Evolutionary conservation across 2,888 invertebrate species (phyloP).

Genomic region (Liposcelis brunnea): DNA sequence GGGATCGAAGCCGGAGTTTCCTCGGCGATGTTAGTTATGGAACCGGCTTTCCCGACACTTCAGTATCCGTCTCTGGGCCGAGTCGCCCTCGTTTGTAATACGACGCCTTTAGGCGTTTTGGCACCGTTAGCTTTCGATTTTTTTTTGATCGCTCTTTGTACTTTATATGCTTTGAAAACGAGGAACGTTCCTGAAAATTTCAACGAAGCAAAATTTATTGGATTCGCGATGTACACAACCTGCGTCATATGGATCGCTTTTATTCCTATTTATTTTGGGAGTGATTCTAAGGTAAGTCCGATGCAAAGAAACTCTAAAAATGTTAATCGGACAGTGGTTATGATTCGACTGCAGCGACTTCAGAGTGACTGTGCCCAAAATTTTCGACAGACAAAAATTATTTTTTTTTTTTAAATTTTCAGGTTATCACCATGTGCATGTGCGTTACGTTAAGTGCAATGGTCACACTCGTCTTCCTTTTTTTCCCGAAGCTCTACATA

Average conservation of each 20-base stretch:
- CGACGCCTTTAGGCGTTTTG: constrained; percentile 37
- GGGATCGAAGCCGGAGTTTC: constrained; percentile 48
- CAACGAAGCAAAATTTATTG: constrained; percentile 57
- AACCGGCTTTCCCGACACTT: constrained; percentile 38
- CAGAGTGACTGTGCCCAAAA: too few relatives aligned
- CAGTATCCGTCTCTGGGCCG: constrained; percentile 33
- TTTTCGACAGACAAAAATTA: too few relatives aligned
- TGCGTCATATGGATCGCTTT: constrained; percentile 65
- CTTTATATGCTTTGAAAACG: constrained; percentile 58
- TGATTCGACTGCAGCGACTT: too few relatives aligned
- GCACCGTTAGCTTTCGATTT: constrained; percentile 53
- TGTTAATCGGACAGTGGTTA: too few relatives aligned
- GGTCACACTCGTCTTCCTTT: constrained; percentile 52
- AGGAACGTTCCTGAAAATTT: constrained; percentile 68
- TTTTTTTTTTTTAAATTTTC: not conserved
- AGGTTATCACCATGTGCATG: constrained; percentile 31
- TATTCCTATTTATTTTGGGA: constrained; percentile 57
- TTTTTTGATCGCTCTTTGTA: constrained; percentile 51
- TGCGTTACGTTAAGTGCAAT: constrained; percentile 56
- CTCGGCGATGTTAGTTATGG: constrained; percentile 37
- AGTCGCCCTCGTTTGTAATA: constrained; percentile 44
- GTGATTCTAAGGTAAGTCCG: constrained; percentile 35
- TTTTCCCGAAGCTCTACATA: constrained; percentile 60
- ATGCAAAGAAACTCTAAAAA: too few relatives aligned
- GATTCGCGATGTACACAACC: constrained; percentile 67